Percentiles rank a stretch among this genome's conserved stretches.
phyloP scores from a whole-genome alignment of 2,888 invertebrate genomes.

The Mactromeris polynyma region DNA sequence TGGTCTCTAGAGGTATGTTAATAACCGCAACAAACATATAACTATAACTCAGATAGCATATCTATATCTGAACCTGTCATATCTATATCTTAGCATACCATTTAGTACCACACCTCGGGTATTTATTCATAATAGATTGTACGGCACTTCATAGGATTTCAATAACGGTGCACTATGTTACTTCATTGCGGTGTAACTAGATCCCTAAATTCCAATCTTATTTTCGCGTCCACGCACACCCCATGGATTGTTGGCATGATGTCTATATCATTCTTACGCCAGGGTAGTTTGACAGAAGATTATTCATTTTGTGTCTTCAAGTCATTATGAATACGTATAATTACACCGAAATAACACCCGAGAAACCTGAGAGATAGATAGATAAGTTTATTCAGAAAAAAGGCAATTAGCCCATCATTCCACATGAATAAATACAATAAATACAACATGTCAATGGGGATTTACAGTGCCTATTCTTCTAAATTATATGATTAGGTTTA shows the following conservation, averaged over 20 bases:
- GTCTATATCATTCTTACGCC: slow-evolving; percentile 21
- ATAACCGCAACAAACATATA: no score
- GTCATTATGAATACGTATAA: background rate
- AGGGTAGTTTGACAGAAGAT: slow-evolving; percentile 35
- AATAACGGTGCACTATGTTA: slow-evolving; percentile 52
- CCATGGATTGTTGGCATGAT: slow-evolving; percentile 2
- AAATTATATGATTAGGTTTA: no score
- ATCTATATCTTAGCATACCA: background rate
- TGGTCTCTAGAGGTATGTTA: no score
- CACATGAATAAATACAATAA: no score
- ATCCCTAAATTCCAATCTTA: no score
- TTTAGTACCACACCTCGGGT: background rate
- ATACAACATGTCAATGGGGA: no score
- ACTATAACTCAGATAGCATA: slow-evolving; percentile 24
- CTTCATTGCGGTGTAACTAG: no score
- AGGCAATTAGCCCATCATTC: no score
- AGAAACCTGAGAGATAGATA: no score
- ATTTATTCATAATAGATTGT: slow-evolving; percentile 30
- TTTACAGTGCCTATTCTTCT: no score
- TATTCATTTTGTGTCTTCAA: slow-evolving; percentile 40
- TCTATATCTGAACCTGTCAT: slow-evolving; percentile 22
- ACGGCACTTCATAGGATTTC: slow-evolving; percentile 37
- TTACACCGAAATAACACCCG: background rate
- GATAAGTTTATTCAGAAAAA: no score
- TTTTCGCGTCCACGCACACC: no score